These are phyloP conservation scores for Solea solea DNA, from an alignment of 2,113 vertebrate genomes.

Conservation along the genomic window DNA sequence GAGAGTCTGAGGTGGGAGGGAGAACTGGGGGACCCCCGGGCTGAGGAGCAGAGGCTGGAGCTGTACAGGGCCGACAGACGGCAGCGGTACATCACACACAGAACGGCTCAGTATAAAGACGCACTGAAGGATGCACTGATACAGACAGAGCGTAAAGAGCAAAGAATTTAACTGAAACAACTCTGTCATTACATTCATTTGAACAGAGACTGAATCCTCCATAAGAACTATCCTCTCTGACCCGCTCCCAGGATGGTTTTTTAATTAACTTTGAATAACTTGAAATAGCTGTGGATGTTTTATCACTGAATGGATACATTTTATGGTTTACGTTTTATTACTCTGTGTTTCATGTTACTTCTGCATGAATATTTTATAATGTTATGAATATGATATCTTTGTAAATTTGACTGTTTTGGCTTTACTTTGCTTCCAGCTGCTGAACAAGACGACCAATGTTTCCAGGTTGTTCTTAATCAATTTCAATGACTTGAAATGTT, in stretches of 20 bases:
- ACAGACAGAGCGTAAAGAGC: conserved; percentile 5
- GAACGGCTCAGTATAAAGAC: conserved; percentile 64
- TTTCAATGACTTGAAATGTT: background rate
- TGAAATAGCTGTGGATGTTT: too few species aligned
- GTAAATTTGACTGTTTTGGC: background rate
- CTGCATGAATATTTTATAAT: too few species aligned
- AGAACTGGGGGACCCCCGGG: conserved; percentile 81
- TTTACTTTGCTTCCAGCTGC: conserved; percentile 30
- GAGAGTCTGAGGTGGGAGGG: conserved; percentile 90
- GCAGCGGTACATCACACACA: conserved; percentile 81
- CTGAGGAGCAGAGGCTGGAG: conserved; percentile 84
- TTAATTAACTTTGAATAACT: too few species aligned
- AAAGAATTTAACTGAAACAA: conserved; percentile 8
- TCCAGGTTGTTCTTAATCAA: background rate
- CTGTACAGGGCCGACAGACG: conserved; percentile 84
- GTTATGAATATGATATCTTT: too few species aligned
- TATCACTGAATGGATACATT: too few species aligned
- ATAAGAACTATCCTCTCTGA: too few species aligned
- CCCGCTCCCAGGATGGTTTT: too few species aligned
- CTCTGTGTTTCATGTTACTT: too few species aligned
- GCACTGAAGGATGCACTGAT: background rate
- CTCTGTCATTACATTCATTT: conserved; percentile 1
- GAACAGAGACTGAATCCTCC: conserved; percentile 6
- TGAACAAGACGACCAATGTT: conserved; percentile 11
- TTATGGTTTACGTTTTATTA: too few species aligned